phyloP scores from a whole-genome alignment of 2,888 invertebrate genomes.

The Clostera curtula region DNA sequence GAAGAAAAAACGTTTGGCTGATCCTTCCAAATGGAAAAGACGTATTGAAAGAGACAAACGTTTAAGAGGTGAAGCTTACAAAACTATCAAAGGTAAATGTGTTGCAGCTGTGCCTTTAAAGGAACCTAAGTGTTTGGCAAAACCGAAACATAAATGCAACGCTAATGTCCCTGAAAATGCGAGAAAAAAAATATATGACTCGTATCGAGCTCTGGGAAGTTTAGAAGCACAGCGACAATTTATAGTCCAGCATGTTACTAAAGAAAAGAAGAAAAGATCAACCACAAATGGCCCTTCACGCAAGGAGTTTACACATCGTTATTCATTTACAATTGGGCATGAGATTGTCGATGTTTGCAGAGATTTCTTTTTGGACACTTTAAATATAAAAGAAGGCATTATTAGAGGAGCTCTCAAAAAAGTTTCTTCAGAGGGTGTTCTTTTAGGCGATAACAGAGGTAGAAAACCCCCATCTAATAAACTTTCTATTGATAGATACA shows the following conservation, averaged over 20 bases:
- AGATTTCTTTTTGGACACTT: slow-evolving; percentile 6
- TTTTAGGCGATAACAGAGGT: slow-evolving; percentile 14
- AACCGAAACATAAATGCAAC: slow-evolving; percentile 7
- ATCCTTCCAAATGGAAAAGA: slow-evolving; percentile 7
- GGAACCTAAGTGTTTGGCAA: slow-evolving; percentile 5
- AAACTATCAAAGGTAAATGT: slow-evolving; percentile 7
- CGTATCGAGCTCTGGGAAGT: slow-evolving; percentile 4
- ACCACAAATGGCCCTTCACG: slow-evolving; percentile 5
- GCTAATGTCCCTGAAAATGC: slow-evolving; percentile 7
- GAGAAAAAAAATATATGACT: slow-evolving; percentile 5
- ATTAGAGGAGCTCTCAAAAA: slow-evolving; percentile 18
- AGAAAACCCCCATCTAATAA: slow-evolving; percentile 11
- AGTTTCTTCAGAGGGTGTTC: slow-evolving; percentile 7
- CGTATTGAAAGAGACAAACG: too few species aligned
- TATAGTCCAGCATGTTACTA: slow-evolving; percentile 3
- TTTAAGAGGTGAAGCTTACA: slow-evolving; percentile 6
- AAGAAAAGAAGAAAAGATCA: slow-evolving; percentile 3
- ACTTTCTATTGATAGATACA: too few species aligned
- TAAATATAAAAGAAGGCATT: slow-evolving; percentile 14
- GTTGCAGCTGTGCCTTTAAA: slow-evolving; percentile 4
- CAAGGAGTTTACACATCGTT: slow-evolving; percentile 1
- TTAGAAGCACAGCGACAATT: slow-evolving; percentile 5
- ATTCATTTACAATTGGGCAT: slow-evolving; percentile 2
- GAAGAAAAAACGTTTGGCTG: slow-evolving; percentile 3
- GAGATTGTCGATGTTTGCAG: slow-evolving; percentile 4